Percentiles rank a stretch among this genome's conserved stretches.
Conservation (phyloP, 1,140 invertebrate genomes). For the Trinorchestia longiramus region DNA sequence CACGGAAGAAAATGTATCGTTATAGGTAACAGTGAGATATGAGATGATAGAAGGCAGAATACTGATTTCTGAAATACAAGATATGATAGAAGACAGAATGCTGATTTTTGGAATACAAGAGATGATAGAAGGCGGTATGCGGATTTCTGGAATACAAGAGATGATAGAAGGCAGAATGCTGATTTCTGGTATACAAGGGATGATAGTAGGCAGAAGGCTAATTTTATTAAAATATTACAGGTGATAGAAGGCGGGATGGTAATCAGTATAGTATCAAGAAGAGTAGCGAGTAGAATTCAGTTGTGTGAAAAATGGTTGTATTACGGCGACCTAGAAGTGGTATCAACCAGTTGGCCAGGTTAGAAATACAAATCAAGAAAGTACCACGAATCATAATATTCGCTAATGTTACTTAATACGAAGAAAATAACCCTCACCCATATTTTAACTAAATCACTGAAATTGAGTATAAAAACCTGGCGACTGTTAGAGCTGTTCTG, state of each 20-base stretch:
- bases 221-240: too few relatives aligned
- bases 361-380: neutral
- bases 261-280: too few relatives aligned
- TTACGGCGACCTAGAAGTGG: too few relatives aligned
- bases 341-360: neutral
- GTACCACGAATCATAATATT: neutral
- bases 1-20: neutral
- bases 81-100: too few relatives aligned
- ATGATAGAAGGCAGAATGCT: neutral
- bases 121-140: neutral
- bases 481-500: neutral
- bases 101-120: neutral
- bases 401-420: neutral
- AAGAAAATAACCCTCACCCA: neutral
- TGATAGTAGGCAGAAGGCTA: too few relatives aligned
- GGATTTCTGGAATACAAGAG: neutral
- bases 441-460: neutral
- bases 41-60: too few relatives aligned
- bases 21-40: neutral
- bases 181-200: neutral
- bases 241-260: too few relatives aligned
- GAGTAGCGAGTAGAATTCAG: too few relatives aligned
- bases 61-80: too few relatives aligned
- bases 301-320: too few relatives aligned
- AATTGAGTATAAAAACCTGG: neutral